Evolutionary conservation across 2,797 vertebrate species (phyloP).

Genomic region (Enteromius thamalakanensis): DNA sequence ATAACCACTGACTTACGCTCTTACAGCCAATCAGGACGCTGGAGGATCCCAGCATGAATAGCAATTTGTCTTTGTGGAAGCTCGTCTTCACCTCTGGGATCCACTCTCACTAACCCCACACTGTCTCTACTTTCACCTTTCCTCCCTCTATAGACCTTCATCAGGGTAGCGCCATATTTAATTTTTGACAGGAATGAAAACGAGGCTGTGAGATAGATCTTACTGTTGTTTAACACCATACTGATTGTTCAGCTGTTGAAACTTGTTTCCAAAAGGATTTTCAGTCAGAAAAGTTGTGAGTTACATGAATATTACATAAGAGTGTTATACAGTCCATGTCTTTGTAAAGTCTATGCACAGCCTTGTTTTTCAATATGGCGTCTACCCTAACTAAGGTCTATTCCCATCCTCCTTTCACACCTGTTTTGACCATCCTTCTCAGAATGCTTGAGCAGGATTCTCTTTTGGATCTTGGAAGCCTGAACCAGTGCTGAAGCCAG

Average conservation of each 20-base stretch:
- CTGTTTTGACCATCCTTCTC: not conserved
- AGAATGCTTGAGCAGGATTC: not conserved
- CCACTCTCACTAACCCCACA: slow-evolving; percentile 19
- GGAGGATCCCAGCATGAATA: slow-evolving; percentile 51
- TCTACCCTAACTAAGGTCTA: not conserved
- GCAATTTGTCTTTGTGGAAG: slow-evolving; percentile 57
- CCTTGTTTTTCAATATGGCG: not conserved
- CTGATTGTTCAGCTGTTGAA: not conserved
- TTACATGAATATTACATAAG: not conserved
- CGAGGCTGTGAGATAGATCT: not conserved
- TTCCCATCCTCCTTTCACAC: not conserved
- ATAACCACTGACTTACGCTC: slow-evolving; percentile 13
- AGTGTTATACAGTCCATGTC: not conserved
- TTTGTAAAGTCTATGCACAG: not conserved
- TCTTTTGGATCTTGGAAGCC: slow-evolving; percentile 19
- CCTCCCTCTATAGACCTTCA: slow-evolving; percentile 15
- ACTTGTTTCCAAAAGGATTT: not conserved
- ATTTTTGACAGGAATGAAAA: slow-evolving; percentile 15
- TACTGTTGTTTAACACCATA: not conserved
- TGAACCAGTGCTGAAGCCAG: slow-evolving; percentile 34
- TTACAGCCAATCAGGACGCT: slow-evolving; percentile 38
- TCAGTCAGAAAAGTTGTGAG: not conserved
- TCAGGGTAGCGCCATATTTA: not conserved
- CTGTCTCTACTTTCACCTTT: not conserved
- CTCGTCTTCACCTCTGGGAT: slow-evolving; percentile 29